Evolutionary conservation across 2,113 vertebrate genomes (phyloP).

Genomic region (Python bivittatus): DNA sequence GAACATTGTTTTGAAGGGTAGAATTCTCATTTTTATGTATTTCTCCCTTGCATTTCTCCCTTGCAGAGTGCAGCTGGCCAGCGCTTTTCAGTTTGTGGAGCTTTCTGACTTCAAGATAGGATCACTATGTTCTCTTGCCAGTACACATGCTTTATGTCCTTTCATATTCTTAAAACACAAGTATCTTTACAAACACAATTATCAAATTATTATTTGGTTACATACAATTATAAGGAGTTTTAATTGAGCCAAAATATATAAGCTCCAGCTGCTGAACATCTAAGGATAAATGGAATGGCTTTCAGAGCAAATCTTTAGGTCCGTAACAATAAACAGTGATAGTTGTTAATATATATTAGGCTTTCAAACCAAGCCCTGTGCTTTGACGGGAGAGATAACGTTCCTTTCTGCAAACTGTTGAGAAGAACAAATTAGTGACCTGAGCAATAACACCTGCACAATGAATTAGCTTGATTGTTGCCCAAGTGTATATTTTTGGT

Average conservation of each 20-base stretch:
- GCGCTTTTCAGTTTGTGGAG: not conserved
- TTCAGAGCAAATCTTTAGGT: not conserved
- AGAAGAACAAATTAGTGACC: conserved; percentile 11
- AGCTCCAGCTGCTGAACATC: conserved; percentile 4
- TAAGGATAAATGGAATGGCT: conserved; percentile 33
- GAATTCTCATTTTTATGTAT: not conserved
- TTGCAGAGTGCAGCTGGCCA: not conserved
- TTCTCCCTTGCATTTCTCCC: not conserved
- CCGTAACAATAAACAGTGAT: conserved; percentile 12
- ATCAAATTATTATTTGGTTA: not conserved
- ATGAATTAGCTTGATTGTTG: conserved; percentile 1
- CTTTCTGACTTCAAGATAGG: not conserved
- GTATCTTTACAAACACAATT: not conserved
- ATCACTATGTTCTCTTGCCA: not conserved
- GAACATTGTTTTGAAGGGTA: not conserved
- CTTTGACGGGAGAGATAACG: not conserved
- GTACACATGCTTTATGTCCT: not conserved
- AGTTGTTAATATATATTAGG: conserved; percentile 32
- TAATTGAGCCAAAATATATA: conserved; percentile 43
- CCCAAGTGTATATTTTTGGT: conserved; percentile 15
- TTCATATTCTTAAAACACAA: not conserved
- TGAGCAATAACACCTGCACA: conserved; percentile 9
- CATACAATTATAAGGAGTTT: conserved; percentile 31
- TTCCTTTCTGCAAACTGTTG: not conserved
- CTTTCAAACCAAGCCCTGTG: conserved; percentile 17